Percentiles rank a stretch among this genome's conserved stretches.
These are phyloP conservation scores for Drosophila aldrichi DNA, from an alignment of 2,888 invertebrate species.

Conservation along the genomic window DNA sequence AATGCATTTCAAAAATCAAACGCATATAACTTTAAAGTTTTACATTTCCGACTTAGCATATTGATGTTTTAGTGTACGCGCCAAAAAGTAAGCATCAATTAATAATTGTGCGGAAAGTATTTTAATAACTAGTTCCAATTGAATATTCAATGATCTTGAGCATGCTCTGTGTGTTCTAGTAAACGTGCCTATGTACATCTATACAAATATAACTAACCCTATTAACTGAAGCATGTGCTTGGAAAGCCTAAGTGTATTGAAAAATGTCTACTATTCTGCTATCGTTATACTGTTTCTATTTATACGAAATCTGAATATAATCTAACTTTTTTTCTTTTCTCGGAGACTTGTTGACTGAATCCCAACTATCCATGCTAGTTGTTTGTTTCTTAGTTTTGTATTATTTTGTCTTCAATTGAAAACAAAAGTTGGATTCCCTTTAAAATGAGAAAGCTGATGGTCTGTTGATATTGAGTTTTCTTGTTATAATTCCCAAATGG, in stretches of 20 bases:
- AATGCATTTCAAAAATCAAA: conserved; percentile 65
- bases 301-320: not conserved
- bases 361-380: not conserved
- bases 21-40: conserved; percentile 42
- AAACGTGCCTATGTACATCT: not conserved
- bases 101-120: conserved; percentile 67
- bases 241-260: not conserved
- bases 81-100: conserved; percentile 55
- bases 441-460: not conserved
- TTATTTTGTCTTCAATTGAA: not conserved
- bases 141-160: conserved; percentile 81
- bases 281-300: not conserved
- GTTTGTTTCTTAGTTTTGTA: too few relatives aligned
- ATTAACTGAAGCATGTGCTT: conserved; percentile 8
- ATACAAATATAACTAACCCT: not conserved
- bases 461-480: not conserved
- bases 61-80: conserved; percentile 39
- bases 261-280: not conserved
- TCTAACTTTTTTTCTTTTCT: not conserved
- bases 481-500: not conserved
- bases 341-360: conserved; percentile 7
- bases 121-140: conserved; percentile 75
- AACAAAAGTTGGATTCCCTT: not conserved
- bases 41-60: conserved; percentile 32
- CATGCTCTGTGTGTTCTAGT: conserved; percentile 23